These are phyloP conservation scores for Oscheius sp. DNA, from an alignment of 2,888 invertebrate species.

Conservation along the genomic window DNA sequence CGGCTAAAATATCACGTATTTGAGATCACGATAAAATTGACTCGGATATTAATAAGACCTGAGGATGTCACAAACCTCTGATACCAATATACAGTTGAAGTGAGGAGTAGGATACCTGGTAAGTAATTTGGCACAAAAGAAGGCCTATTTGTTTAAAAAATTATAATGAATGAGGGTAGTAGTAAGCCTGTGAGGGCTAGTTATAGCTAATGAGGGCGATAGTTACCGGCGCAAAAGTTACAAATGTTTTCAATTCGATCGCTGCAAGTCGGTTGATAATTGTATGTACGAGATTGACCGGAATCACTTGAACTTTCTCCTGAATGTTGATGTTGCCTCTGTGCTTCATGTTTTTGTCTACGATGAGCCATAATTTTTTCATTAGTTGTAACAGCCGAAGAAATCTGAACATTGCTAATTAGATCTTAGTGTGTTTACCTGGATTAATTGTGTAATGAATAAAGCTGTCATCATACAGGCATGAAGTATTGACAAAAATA, in stretches of 20 bases:
- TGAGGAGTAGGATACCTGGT: conserved; percentile 6
- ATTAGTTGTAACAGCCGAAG: conserved; percentile 42
- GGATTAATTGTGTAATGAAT: conserved; percentile 38
- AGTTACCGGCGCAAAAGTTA: conserved; percentile 44
- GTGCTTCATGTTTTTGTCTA: background rate
- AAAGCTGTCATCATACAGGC: conserved; percentile 45
- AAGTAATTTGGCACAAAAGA: conserved; percentile 10
- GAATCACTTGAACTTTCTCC: conserved; percentile 9
- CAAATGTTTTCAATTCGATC: conserved; percentile 35
- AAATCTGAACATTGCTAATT: conserved; percentile 37
- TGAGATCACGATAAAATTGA: conserved; percentile 11
- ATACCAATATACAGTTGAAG: background rate
- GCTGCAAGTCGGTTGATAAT: conserved; percentile 12
- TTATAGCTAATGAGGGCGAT: conserved; percentile 1
- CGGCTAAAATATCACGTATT: background rate
- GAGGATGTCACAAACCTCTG: conserved; percentile 1
- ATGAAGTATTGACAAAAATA: conserved; percentile 44
- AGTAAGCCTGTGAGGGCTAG: background rate
- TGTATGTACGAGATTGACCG: background rate
- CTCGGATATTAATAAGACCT: conserved; percentile 1
- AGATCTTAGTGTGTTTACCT: conserved; percentile 6
- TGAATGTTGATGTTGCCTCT: background rate
- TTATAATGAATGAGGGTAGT: background rate
- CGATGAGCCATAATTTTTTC: conserved; percentile 38
- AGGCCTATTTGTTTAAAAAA: background rate